These are phyloP conservation scores for Platycnemis pennipes DNA, from an alignment of 2,888 invertebrate genomes.

Conservation along the genomic window DNA sequence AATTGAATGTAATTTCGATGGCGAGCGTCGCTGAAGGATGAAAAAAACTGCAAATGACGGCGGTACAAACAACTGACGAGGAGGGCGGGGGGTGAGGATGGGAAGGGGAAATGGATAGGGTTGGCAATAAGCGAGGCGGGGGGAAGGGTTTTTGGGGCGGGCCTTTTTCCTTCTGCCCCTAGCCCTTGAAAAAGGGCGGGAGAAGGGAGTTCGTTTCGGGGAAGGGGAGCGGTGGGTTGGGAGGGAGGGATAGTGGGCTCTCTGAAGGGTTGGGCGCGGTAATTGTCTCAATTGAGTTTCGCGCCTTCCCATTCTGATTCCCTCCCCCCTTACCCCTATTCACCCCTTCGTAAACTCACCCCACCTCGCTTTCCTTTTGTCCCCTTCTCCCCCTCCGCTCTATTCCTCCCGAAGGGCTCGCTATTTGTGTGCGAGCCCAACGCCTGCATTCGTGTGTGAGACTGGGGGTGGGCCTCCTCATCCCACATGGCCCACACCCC, in stretches of 20 bases:
- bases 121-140: neutral
- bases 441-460: neutral
- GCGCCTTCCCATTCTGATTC: conserved; percentile 54
- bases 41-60: neutral
- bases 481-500: neutral
- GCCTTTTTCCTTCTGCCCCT: neutral
- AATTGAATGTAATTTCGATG: neutral
- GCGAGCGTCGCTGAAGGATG: neutral
- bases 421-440: conserved; percentile 11
- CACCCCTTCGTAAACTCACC: too few relatives aligned
- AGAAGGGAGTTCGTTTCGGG: neutral
- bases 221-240: neutral
- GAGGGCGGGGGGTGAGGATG: neutral
- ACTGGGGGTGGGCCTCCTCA: neutral
- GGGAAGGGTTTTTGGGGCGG: neutral
- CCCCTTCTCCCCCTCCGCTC: neutral
- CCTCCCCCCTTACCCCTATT: neutral
- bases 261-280: conserved; percentile 18
- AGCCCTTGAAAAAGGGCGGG: neutral
- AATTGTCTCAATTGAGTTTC: conserved; percentile 56
- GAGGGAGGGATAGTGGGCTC: neutral
- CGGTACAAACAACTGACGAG: neutral
- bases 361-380: conserved; percentile 28
- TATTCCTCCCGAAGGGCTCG: neutral
- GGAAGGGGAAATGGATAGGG: neutral